phyloP scores from a whole-genome alignment of 2,113 vertebrate species.

The Eulemur rufifrons region DNA sequence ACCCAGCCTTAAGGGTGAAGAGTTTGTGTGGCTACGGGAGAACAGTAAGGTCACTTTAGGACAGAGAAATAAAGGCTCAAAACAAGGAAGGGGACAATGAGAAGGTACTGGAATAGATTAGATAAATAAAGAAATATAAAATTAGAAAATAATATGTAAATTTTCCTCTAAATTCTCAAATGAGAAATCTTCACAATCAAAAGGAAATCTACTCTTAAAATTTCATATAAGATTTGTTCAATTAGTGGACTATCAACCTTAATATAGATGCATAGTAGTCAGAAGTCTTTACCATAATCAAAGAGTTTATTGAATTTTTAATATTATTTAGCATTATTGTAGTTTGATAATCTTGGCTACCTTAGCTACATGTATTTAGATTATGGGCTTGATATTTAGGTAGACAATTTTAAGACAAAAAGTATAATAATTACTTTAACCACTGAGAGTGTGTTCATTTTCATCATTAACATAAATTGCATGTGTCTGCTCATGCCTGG shows the following conservation, averaged over 20 bases:
- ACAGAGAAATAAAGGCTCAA: background rate
- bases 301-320: background rate
- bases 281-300: background rate
- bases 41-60: background rate
- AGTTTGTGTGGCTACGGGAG: background rate
- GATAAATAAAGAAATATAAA: background rate
- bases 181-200: background rate
- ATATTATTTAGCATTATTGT: background rate
- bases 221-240: background rate
- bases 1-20: background rate
- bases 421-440: background rate
- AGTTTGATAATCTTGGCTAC: background rate
- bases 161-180: background rate
- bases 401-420: slow-evolving; percentile 20
- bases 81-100: background rate
- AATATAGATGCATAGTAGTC: background rate
- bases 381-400: background rate
- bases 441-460: background rate
- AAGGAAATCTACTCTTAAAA: background rate
- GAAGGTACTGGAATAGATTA: background rate
- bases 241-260: background rate
- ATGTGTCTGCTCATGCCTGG: background rate
- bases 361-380: background rate
- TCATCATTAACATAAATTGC: background rate
- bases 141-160: background rate